Evolutionary conservation across 2,888 invertebrate genomes (phyloP).

Genomic region (Cecidostiba fungosa): DNA sequence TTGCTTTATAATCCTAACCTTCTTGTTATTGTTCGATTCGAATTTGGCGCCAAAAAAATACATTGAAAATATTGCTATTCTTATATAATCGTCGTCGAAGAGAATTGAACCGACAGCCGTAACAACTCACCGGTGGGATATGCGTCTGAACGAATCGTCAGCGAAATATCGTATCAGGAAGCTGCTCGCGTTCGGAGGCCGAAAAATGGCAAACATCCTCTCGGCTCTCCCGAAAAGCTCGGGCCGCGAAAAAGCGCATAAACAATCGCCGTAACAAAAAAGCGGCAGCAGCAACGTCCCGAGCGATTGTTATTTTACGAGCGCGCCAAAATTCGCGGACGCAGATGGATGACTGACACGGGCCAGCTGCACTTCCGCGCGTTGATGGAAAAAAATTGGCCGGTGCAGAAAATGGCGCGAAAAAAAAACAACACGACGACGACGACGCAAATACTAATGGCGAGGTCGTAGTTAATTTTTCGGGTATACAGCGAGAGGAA

Average conservation of each 20-base stretch:
- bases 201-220: neutral
- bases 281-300: neutral
- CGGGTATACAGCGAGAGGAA: neutral
- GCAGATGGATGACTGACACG: constrained; percentile 37
- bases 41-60: too few relatives aligned
- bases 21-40: too few relatives aligned
- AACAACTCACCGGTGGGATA: neutral
- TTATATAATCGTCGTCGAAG: too few relatives aligned
- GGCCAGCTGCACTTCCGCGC: constrained; percentile 2
- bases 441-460: constrained; percentile 16
- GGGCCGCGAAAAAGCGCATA: neutral
- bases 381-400: constrained; percentile 25
- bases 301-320: constrained; percentile 54
- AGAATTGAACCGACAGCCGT: neutral
- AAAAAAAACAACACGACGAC: neutral
- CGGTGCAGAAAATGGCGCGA: neutral
- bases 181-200: neutral
- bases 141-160: neutral
- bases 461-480: neutral
- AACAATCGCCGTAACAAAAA: neutral
- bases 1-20: too few relatives aligned
- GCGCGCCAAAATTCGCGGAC: constrained; percentile 32
- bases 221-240: too few relatives aligned
- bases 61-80: too few relatives aligned
- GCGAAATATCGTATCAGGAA: neutral